These are phyloP conservation scores for Odontocolon sp. DNA, from an alignment of 2,888 invertebrate genomes.

Conservation along the genomic window DNA sequence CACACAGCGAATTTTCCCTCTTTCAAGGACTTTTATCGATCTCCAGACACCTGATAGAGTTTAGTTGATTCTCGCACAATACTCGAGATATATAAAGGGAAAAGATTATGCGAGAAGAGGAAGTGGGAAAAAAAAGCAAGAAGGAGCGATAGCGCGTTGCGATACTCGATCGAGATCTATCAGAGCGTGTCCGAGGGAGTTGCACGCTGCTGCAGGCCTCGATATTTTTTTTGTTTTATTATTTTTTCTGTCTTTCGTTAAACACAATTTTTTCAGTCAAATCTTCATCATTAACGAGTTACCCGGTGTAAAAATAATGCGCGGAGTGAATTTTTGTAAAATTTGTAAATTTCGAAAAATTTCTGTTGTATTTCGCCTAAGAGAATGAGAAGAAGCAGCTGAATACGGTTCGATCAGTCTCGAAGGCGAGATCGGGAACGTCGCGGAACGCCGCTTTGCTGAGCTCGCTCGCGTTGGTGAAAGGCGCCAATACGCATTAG, in stretches of 20 bases:
- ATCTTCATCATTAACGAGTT: too few species aligned
- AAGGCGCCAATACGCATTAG: conserved; percentile 55
- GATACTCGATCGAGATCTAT: conserved; percentile 71
- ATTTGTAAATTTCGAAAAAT: too few species aligned
- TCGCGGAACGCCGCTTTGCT: neutral
- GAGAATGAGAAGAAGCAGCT: too few species aligned
- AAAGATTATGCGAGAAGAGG: conserved; percentile 31
- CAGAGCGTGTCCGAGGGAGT: conserved; percentile 77
- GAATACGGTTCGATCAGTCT: too few species aligned
- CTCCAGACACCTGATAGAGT: conserved; percentile 7
- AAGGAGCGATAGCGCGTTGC: conserved; percentile 64
- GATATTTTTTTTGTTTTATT: conserved; percentile 30
- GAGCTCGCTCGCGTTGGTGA: conserved; percentile 38
- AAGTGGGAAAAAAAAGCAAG: conserved; percentile 40
- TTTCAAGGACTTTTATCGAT: conserved; percentile 40
- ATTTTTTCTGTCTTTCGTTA: conserved; percentile 13
- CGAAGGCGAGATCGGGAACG: conserved; percentile 14
- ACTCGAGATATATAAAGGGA: conserved; percentile 32
- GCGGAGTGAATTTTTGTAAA: too few species aligned
- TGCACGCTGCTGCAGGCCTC: conserved; percentile 57
- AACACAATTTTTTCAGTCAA: neutral
- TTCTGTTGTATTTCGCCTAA: too few species aligned
- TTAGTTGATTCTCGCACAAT: conserved; percentile 24
- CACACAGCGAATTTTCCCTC: conserved; percentile 42
- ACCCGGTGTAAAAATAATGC: too few species aligned